Conservation (phyloP, 2,113 vertebrate species). For the Fregetta grallaria region DNA sequence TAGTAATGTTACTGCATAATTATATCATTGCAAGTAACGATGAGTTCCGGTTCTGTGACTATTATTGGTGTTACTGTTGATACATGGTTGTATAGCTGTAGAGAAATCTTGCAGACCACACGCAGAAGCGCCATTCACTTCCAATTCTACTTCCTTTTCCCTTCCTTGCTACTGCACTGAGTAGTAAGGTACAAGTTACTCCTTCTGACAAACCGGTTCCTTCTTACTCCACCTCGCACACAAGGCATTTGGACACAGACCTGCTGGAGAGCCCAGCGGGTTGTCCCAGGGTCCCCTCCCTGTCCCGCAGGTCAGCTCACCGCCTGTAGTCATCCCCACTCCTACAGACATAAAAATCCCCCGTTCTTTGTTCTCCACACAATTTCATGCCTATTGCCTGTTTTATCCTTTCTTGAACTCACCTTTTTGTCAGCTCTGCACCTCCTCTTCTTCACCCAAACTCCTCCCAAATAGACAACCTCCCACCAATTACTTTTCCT, state of each 20-base stretch:
- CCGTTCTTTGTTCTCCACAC: neutral
- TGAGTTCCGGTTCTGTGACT: neutral
- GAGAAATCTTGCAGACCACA: no score
- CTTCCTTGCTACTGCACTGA: no score
- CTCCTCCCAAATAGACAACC: neutral
- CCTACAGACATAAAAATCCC: rapidly evolving
- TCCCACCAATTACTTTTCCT: neutral
- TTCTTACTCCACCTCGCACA: rapidly evolving
- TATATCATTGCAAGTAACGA: neutral
- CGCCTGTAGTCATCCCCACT: neutral
- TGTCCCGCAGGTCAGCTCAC: neutral
- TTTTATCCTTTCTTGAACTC: neutral
- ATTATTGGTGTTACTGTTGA: neutral
- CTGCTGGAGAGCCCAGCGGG: neutral
- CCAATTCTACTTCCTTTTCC: neutral
- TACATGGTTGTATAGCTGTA: rapidly evolving
- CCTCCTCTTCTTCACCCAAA: neutral
- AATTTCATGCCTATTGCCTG: no score
- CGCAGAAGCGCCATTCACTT: rapidly evolving
- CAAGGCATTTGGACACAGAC: neutral
- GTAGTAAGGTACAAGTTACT: neutral
- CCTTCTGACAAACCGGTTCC: neutral
- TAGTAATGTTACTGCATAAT: no score
- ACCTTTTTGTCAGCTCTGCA: neutral
- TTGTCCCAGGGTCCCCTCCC: neutral